These are phyloP conservation scores for Drosophila kurseongensis DNA, from an alignment of 1,140 invertebrate genomes.

Conservation along the genomic window DNA sequence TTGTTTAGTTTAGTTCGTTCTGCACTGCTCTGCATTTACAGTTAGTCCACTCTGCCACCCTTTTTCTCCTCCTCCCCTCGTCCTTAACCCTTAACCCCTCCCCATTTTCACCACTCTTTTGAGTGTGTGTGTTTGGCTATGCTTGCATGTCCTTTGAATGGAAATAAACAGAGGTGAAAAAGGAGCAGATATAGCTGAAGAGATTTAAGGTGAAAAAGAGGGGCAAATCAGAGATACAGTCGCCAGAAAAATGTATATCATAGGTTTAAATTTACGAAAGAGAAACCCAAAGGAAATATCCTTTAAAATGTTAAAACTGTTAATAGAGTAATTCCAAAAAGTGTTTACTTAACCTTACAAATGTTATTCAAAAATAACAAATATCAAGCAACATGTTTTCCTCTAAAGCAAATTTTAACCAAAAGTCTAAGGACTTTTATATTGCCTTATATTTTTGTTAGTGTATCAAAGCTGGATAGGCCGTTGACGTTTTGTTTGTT, in stretches of 20 bases:
- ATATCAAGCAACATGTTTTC: no score
- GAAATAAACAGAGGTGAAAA: slow-evolving; percentile 26
- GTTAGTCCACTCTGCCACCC: slow-evolving; percentile 52
- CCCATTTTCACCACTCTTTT: slow-evolving; percentile 4
- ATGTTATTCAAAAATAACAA: no score
- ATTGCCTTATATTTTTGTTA: neutral
- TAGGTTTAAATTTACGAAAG: no score
- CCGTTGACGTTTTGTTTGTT: slow-evolving; percentile 49
- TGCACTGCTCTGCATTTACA: slow-evolving; percentile 60
- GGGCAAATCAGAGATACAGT: neutral
- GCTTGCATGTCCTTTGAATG: slow-evolving; percentile 59
- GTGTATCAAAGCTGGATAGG: slow-evolving; percentile 27
- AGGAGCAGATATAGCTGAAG: slow-evolving; percentile 13
- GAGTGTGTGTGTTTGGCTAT: slow-evolving; percentile 47
- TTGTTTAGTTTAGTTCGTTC: slow-evolving; percentile 35
- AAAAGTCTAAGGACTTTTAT: no score
- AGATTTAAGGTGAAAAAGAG: slow-evolving; percentile 17
- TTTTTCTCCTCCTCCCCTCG: slow-evolving; percentile 2
- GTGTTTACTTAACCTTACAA: no score
- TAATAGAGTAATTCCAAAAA: no score
- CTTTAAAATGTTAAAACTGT: no score
- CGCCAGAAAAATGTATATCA: neutral
- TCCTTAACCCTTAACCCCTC: neutral
- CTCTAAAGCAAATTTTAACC: no score
- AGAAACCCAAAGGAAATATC: no score